A percentile compares a stretch with the other conserved stretches of the same genome.
phyloP scores from a whole-genome alignment of 2,888 invertebrate species.

The Cerastoderma edule region DNA sequence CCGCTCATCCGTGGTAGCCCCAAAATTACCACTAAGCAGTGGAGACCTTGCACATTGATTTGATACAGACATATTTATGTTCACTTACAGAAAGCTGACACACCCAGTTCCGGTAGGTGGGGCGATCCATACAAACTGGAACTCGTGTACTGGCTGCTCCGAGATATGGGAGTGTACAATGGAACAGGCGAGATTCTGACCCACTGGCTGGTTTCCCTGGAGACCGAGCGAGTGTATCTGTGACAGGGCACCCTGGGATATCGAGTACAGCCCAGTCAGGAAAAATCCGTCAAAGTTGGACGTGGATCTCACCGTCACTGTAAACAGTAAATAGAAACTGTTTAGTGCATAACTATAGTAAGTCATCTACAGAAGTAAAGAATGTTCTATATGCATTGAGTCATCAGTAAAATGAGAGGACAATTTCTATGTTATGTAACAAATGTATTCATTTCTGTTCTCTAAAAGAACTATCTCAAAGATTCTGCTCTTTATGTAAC shows the following conservation, averaged over 20 bases:
- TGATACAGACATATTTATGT: too few species aligned
- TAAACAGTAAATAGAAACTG: conserved; percentile 49
- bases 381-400: background rate
- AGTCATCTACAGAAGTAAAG: too few species aligned
- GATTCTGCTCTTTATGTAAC: too few species aligned
- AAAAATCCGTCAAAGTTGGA: conserved; percentile 82
- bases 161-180: conserved; percentile 81
- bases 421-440: too few species aligned
- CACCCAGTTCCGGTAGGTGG: conserved; percentile 83
- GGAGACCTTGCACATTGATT: too few species aligned
- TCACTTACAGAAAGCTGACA: conserved; percentile 83
- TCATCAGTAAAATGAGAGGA: too few species aligned
- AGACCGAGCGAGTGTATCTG: conserved; percentile 51
- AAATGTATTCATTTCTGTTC: too few species aligned
- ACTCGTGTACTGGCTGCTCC: conserved; percentile 73
- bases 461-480: too few species aligned
- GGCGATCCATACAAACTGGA: conserved; percentile 82
- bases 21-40: too few species aligned
- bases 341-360: too few species aligned
- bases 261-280: conserved; percentile 82
- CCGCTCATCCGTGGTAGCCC: too few species aligned
- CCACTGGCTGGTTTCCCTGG: conserved; percentile 61
- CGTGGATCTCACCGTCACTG: conserved; percentile 81
- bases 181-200: conserved; percentile 81
- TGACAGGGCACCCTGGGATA: conserved; percentile 63